Conservation (phyloP, 2,113 vertebrate genomes). For the Caracal caracal region DNA sequence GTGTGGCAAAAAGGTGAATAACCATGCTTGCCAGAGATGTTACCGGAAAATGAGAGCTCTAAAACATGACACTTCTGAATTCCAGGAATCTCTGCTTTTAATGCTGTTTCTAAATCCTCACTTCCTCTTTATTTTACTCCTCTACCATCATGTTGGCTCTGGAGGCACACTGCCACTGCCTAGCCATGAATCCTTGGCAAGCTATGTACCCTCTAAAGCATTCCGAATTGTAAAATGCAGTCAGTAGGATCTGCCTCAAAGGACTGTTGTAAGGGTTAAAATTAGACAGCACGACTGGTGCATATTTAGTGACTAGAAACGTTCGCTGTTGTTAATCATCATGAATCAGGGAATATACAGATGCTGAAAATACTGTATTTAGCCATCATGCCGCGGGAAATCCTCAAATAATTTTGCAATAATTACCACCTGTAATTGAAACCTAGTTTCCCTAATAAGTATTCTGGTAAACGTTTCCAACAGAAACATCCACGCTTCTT, state of each 20-base stretch:
- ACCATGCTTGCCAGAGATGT: neutral
- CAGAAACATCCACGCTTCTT: constrained; percentile 12
- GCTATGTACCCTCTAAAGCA: neutral
- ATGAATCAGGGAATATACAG: neutral
- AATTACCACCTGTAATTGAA: constrained; percentile 60
- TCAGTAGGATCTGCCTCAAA: neutral
- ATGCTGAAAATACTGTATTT: constrained; percentile 50
- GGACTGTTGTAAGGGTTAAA: constrained; percentile 30
- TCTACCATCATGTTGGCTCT: neutral
- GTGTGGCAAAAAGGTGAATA: neutral
- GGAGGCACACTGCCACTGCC: neutral
- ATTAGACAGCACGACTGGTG: constrained; percentile 30
- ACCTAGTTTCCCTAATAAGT: constrained; percentile 24
- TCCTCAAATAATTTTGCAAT: constrained; percentile 37
- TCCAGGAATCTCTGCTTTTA: constrained; percentile 31
- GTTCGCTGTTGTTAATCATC: constrained; percentile 39
- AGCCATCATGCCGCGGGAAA: constrained; percentile 26
- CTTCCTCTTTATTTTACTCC: neutral
- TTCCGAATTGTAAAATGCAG: neutral
- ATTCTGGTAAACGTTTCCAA: constrained; percentile 37
- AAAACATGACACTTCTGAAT: neutral
- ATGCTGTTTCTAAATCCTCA: neutral
- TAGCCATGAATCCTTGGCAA: neutral
- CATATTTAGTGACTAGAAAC: constrained; percentile 31
- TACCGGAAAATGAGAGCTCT: neutral